Base-by-base conservation (phyloP, 1,140 invertebrate genomes). In the Holcopasites calliopsidis region DNA sequence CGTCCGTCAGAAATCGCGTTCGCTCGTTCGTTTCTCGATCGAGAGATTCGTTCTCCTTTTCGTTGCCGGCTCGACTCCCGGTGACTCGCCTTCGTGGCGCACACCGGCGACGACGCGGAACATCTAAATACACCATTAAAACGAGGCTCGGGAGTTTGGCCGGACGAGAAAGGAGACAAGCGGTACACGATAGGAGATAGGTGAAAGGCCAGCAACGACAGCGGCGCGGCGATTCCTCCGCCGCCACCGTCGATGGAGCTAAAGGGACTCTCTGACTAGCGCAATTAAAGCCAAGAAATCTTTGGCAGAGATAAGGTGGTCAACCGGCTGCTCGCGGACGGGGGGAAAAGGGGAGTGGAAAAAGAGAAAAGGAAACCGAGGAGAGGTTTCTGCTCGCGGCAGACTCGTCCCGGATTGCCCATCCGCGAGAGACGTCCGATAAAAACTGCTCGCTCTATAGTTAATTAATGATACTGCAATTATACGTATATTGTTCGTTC, bases 381-480 rank as follows among this genome's bases (percentile, higher is more conserved):
- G 18, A 35, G 61, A 57, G 42, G 33, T 31, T 26, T 6, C 62
- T n/a, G 52, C 13, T 44, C 50, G 60, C 61, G 38, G 10, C 42
- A 35, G 31, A 72, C 49, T 77, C 42, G 44, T 65, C 33, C 61
- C 52, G 62, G 31, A 31, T 50, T 50, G 68, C 40, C 16, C 64
- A 42, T 70, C 38, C 54, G 38, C 7, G 76, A 5, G 8, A 83
- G 76, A 61, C 71, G 62, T n/a, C 76, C 80, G 85, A 85, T 87
- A 86, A 87, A 88, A 87, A 88, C 55, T 49, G 23, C 50, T 11
- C 10, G 10, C 44, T 49, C 57, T 80, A 86, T 79, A 83, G 64
- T 85, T 88, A 86, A 88, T 88, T 88, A 88, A 86, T 82, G 80
- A 87, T 87, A 87, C 87, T 82, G 79, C 79, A 88, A 87, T 88